phyloP scores from a whole-genome alignment of 2,888 invertebrate species.

The Malacosoma neustria region DNA sequence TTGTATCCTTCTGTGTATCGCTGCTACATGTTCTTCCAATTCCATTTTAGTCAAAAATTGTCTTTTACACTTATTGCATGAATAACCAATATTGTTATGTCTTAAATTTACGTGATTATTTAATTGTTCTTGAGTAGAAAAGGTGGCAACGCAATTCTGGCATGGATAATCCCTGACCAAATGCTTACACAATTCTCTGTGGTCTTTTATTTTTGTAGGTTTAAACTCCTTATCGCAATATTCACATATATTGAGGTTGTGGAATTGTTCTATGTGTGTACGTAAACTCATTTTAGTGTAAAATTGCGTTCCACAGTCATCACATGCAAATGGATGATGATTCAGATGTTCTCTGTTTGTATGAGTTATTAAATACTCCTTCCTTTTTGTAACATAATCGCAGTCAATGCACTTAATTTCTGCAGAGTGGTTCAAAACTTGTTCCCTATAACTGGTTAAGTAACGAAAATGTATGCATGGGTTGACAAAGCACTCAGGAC shows the following conservation, averaged over 20 bases:
- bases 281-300: conserved; percentile 36
- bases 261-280: conserved; percentile 34
- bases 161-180: conserved; percentile 23
- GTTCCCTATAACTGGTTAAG: conserved; percentile 34
- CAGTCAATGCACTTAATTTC: conserved; percentile 37
- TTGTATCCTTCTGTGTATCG: conserved; percentile 34
- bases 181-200: conserved; percentile 24
- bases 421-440: conserved; percentile 23
- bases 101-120: conserved; percentile 23
- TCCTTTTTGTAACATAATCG: conserved; percentile 34
- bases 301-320: conserved; percentile 35
- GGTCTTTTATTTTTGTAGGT: conserved; percentile 19
- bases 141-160: conserved; percentile 30
- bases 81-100: conserved; percentile 25
- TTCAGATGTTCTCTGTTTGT: conserved; percentile 41
- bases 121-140: conserved; percentile 24
- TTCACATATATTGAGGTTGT: conserved; percentile 30
- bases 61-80: conserved; percentile 33
- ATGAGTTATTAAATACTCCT: conserved; percentile 36
- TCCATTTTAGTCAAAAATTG: conserved; percentile 24
- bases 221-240: conserved; percentile 34
- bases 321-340: conserved; percentile 39
- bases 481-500: conserved; percentile 31
- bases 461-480: conserved; percentile 39
- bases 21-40: conserved; percentile 32